Evolutionary conservation across 1,140 invertebrate genomes (phyloP).

Genomic region (Penaeus vannamei): DNA sequence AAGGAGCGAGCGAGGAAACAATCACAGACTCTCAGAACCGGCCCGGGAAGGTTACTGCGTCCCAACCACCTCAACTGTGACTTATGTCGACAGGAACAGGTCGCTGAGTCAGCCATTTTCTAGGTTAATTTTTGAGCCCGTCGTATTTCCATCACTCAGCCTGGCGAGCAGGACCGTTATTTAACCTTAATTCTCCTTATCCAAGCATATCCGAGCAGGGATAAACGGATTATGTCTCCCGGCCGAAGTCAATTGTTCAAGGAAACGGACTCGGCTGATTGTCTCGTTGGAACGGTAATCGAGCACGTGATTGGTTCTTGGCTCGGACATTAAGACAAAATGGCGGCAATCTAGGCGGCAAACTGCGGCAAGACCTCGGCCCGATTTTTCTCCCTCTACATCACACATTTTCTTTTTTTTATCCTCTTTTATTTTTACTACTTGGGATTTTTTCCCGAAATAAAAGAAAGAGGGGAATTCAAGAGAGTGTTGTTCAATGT

Average conservation of each 20-base stretch:
- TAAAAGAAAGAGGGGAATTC: too few species aligned
- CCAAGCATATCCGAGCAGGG: slow-evolving; percentile 57
- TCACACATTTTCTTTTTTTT: slow-evolving; percentile 1
- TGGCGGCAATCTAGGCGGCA: slow-evolving; percentile 60
- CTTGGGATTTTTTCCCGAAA: too few species aligned
- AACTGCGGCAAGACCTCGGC: slow-evolving; percentile 40
- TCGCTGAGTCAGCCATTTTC: slow-evolving; percentile 59
- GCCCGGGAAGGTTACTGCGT: slow-evolving; percentile 31
- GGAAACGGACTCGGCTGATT: slow-evolving; percentile 60
- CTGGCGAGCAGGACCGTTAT: slow-evolving; percentile 55
- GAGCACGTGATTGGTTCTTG: slow-evolving; percentile 64
- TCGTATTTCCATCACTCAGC: slow-evolving; percentile 60
- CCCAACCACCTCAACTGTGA: slow-evolving; percentile 36
- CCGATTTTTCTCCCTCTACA: slow-evolving; percentile 24
- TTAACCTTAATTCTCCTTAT: slow-evolving; percentile 60
- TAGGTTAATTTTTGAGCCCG: slow-evolving; percentile 42
- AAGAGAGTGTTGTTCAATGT: too few species aligned
- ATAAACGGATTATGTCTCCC: slow-evolving; percentile 54
- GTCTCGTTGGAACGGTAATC: slow-evolving; percentile 63
- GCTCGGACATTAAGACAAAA: slow-evolving; percentile 64
- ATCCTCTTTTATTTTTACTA: background rate
- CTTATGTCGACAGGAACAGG: slow-evolving; percentile 50
- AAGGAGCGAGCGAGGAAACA: slow-evolving; percentile 65
- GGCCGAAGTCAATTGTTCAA: slow-evolving; percentile 51
- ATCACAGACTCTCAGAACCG: slow-evolving; percentile 42